Percentiles rank a stretch among this genome's conserved stretches.
These are phyloP conservation scores for Colinus virginianus DNA, from an alignment of 2,113 vertebrate species.

Conservation along the genomic window DNA sequence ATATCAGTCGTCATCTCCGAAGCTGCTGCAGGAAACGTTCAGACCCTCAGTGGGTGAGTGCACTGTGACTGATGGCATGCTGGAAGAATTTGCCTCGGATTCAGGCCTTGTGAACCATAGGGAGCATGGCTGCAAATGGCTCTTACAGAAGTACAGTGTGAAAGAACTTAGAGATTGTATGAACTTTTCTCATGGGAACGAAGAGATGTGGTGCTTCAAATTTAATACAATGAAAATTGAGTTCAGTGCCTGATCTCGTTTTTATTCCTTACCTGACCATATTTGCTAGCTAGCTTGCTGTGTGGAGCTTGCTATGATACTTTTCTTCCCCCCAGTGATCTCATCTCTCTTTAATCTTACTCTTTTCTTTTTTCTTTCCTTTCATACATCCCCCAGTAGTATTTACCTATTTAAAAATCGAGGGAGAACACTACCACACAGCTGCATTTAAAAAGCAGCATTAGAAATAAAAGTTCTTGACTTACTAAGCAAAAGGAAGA, in stretches of 20 bases:
- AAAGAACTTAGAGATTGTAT: background rate
- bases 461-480: background rate
- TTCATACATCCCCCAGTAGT: background rate
- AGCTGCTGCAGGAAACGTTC: background rate
- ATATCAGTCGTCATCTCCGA: background rate
- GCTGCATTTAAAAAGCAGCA: background rate
- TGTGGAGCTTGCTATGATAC: background rate
- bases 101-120: slow-evolving; percentile 13
- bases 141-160: slow-evolving; percentile 33
- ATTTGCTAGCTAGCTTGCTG: slow-evolving; percentile 4
- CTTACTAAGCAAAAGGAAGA: background rate
- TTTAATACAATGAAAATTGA: slow-evolving; percentile 33
- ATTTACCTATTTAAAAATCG: slow-evolving; percentile 10
- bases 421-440: background rate
- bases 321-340: background rate
- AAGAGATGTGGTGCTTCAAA: slow-evolving; percentile 16
- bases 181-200: background rate
- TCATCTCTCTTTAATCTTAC: background rate
- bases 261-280: background rate
- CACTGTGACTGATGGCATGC: background rate
- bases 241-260: slow-evolving; percentile 9
- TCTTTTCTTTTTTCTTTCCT: background rate
- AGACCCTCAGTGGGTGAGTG: background rate
- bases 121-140: background rate
- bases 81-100: slow-evolving; percentile 3